Evolutionary conservation across 2,888 invertebrate species (phyloP), one percentile per base, ranked within the genome.

Genomic region (Muscina levida): DNA sequence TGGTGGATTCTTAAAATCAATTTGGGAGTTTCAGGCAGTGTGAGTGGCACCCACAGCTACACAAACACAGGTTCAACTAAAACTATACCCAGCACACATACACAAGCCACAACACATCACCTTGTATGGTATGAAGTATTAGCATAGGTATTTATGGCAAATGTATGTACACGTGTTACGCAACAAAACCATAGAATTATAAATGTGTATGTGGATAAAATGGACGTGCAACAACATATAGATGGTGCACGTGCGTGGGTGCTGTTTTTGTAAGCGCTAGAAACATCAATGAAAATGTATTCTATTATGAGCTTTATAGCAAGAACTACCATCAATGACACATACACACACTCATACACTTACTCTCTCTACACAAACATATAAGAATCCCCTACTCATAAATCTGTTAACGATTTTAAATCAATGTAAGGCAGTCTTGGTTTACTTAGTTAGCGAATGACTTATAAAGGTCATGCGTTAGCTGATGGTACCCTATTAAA

Each of bases 1-100:
- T n/a, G 39, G 44, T 22, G 39, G 66, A 57, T 39, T 31, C 22
- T 74, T 46, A 24, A 48, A 73, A 74, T 74, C 74, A 59, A 46
- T 68, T 74, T 74, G 42, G 44, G 22, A 42, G 65, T 57, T 57
- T 67, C 74, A 67, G 59, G 37, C 44, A 56, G 46, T 17, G 39
- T 56, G 66, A 62, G 42, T 62, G 22, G 22, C 24, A n/a, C 8
- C 53, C 44, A 31, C n/a, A n/a, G n/a, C n/a, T n/a, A 56, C 5
- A 39, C 74, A 66, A 13, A 39, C 65, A 24, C 17, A 72, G 13
- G 15, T 42, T 51, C 11, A 22, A 39, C n/a, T 62, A 62, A 39
- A 62, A 62, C 62, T 42, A 22, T 59, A n/a, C n/a, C n/a, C 31
- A 42, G 37, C 42, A 59, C 17, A 37, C 37, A 37, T 15, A 31